A percentile compares a stretch with the other conserved stretches of the same genome.
phyloP scores from a whole-genome alignment of 2,797 vertebrate genomes.

The Sylvilagus floridanus region DNA sequence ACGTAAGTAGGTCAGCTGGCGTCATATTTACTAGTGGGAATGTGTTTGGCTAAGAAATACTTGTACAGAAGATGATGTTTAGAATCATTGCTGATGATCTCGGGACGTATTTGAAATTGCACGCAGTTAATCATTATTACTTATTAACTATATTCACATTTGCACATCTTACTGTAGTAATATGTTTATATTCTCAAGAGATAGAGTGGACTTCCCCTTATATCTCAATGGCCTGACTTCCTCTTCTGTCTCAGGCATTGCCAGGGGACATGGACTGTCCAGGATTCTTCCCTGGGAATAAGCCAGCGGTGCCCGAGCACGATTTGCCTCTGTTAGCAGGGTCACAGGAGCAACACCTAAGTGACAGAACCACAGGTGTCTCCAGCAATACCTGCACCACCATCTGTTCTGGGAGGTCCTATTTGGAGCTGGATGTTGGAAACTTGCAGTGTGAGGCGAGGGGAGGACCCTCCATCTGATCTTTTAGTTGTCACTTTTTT shows the following conservation, averaged over 20 bases:
- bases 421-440: not conserved
- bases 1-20: slow-evolving; percentile 65
- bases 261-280: not conserved
- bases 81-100: slow-evolving; percentile 53
- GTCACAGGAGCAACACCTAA: not conserved
- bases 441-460: not conserved
- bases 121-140: not conserved
- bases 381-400: not conserved
- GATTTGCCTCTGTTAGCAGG: not conserved
- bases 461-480: not conserved
- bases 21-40: slow-evolving; percentile 48
- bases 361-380: not conserved
- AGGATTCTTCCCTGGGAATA: not conserved
- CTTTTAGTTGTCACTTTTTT: slow-evolving; percentile 17
- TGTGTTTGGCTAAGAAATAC: slow-evolving; percentile 58
- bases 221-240: not conserved
- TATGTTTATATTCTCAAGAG: not conserved
- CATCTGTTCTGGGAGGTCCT: not conserved
- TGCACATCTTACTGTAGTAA: not conserved
- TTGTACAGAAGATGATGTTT: not conserved
- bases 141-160: not conserved
- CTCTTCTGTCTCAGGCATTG: not conserved
- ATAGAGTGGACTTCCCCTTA: not conserved
- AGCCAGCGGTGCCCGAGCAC: not conserved
- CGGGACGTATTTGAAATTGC: not conserved